A percentile compares a stretch with the other conserved stretches of the same genome.
These are phyloP conservation scores for Clarias magur DNA, from an alignment of 2,113 vertebrate genomes.

Conservation along the genomic window DNA sequence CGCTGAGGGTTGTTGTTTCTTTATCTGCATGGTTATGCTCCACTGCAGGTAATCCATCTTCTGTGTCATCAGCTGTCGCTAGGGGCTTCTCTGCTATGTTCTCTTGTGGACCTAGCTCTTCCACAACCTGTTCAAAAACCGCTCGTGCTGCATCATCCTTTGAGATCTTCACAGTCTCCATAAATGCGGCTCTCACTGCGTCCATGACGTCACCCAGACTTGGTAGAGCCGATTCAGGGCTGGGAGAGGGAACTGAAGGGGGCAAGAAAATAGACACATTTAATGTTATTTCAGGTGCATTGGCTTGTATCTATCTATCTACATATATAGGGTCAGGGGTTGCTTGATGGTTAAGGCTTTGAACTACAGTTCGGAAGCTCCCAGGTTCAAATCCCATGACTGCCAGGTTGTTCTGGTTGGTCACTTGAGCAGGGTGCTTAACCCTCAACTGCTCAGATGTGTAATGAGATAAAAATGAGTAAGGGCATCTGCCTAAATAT, in stretches of 20 bases:
- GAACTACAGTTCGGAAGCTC: too few species aligned
- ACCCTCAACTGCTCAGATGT: too few species aligned
- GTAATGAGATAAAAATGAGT: too few species aligned
- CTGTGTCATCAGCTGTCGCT: not conserved
- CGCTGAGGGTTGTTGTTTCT: not conserved
- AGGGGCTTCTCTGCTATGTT: slow-evolving; percentile 8
- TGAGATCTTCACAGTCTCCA: slow-evolving; percentile 60
- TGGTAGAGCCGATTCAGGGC: slow-evolving; percentile 52
- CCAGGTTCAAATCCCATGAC: too few species aligned
- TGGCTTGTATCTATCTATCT: not conserved
- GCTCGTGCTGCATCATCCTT: slow-evolving; percentile 33
- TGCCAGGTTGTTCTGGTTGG: too few species aligned
- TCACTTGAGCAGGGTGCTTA: too few species aligned
- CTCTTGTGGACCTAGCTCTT: slow-evolving; percentile 18
- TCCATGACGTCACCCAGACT: slow-evolving; percentile 67
- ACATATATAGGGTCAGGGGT: too few species aligned
- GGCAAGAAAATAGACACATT: not conserved
- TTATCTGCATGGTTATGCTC: slow-evolving; percentile 2
- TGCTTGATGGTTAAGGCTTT: too few species aligned
- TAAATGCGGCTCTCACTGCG: slow-evolving; percentile 64
- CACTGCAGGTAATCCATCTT: slow-evolving; percentile 24
- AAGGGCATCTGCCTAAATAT: too few species aligned
- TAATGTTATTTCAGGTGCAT: not conserved
- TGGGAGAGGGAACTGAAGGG: slow-evolving; percentile 34
- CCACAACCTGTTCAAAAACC: slow-evolving; percentile 61